Evolutionary conservation across 2,888 invertebrate genomes (phyloP).

Genomic region (Aelia acuminata): DNA sequence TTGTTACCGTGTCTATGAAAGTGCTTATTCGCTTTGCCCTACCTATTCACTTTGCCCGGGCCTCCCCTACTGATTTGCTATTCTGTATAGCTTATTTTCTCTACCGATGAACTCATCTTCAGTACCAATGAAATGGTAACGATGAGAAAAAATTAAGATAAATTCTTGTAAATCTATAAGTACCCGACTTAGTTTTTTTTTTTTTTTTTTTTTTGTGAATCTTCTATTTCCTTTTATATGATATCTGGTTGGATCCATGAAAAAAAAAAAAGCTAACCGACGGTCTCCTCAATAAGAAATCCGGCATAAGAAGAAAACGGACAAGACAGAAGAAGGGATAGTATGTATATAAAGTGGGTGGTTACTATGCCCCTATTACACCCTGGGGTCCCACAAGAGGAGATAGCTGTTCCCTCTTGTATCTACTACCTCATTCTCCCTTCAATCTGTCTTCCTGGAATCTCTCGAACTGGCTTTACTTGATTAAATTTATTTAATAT

Average conservation of each 20-base stretch:
- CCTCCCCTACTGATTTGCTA: too few species aligned
- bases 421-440: not conserved
- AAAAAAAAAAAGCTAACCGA: not conserved
- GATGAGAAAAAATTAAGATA: too few species aligned
- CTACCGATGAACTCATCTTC: too few species aligned
- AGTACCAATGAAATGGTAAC: too few species aligned
- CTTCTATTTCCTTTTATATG: not conserved
- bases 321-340: conserved; percentile 16
- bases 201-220: too few species aligned
- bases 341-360: conserved; percentile 48
- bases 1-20: too few species aligned
- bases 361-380: conserved; percentile 30
- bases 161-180: too few species aligned
- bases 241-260: not conserved
- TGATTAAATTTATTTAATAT: too few species aligned
- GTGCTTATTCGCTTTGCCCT: too few species aligned
- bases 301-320: conserved; percentile 10
- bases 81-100: too few species aligned
- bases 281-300: not conserved
- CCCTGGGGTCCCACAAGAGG: conserved; percentile 45
- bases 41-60: too few species aligned
- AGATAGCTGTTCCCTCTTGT: conserved; percentile 39
- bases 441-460: not conserved
- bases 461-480: not conserved
- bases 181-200: too few species aligned